A percentile compares a stretch with the other conserved stretches of the same genome.
phyloP scores from a whole-genome alignment of 2,113 vertebrate genomes.

The Castor canadensis region DNA sequence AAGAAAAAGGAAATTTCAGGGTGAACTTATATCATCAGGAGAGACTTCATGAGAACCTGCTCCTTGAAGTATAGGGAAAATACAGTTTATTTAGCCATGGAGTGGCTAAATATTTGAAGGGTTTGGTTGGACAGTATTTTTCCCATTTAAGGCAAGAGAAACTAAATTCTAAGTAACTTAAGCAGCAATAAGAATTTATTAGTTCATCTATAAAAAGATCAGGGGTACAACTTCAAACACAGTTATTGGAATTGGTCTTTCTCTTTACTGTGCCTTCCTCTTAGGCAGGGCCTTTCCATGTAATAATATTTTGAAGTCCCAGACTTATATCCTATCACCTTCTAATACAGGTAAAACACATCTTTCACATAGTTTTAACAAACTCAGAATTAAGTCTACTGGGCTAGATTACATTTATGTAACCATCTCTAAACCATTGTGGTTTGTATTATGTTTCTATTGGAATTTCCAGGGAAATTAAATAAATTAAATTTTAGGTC shows the following conservation, averaged over 20 bases:
- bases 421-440: neutral
- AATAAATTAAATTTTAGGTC: neutral
- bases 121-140: neutral
- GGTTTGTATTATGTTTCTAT: neutral
- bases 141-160: neutral
- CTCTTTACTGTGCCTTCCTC: neutral
- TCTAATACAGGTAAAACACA: neutral
- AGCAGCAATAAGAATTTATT: neutral
- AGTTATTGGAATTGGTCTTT: neutral
- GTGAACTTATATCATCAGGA: neutral
- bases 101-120: conserved; percentile 7
- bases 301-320: neutral
- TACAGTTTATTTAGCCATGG: neutral
- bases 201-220: neutral
- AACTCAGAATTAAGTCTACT: neutral
- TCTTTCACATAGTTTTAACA: neutral
- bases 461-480: neutral
- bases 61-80: neutral
- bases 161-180: neutral
- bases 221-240: neutral
- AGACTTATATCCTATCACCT: neutral
- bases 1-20: conserved; percentile 9
- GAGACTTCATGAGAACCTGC: conserved; percentile 9
- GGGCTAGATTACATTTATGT: neutral
- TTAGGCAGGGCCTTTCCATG: neutral